These are phyloP conservation scores for Istiophorus platypterus DNA, from an alignment of 2,113 vertebrate genomes.

Conservation along the genomic window DNA sequence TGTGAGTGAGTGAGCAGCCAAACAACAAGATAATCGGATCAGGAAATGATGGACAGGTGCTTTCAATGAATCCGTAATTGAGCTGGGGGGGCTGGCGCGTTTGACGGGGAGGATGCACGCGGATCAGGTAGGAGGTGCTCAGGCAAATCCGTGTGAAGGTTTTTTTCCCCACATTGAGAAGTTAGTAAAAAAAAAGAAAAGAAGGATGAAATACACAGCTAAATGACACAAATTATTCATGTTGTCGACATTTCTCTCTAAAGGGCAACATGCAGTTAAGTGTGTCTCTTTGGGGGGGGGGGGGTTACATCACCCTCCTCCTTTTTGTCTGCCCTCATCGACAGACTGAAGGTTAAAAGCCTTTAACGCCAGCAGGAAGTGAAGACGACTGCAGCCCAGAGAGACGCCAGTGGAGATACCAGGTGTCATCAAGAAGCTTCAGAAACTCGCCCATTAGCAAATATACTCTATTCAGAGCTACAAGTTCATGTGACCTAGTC, in stretches of 20 bases:
- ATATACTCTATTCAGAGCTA: not conserved
- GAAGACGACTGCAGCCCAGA: too few species aligned
- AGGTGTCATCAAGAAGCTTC: too few species aligned
- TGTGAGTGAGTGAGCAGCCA: constrained; percentile 73
- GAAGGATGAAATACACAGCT: not conserved
- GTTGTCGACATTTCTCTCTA: not conserved
- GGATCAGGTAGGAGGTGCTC: constrained; percentile 36
- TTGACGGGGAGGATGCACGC: constrained; percentile 37
- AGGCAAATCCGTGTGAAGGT: constrained; percentile 32
- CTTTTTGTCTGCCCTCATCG: not conserved
- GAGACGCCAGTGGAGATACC: too few species aligned
- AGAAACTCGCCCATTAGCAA: not conserved
- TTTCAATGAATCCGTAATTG: constrained; percentile 63
- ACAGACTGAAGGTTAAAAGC: too few species aligned
- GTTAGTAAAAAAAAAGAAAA: not conserved
- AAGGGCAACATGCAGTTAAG: not conserved
- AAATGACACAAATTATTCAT: constrained; percentile 17
- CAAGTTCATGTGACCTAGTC: too few species aligned
- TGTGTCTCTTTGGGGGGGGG: not conserved
- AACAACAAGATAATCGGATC: constrained; percentile 73
- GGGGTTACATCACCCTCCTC: not conserved
- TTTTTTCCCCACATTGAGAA: constrained; percentile 7
- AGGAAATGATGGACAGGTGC: constrained; percentile 68
- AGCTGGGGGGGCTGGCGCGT: constrained; percentile 51
- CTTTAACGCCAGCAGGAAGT: too few species aligned